A percentile compares a stretch with the other conserved stretches of the same genome.
phyloP scores from a whole-genome alignment of 2,888 invertebrate species.

The Helleia helle region DNA sequence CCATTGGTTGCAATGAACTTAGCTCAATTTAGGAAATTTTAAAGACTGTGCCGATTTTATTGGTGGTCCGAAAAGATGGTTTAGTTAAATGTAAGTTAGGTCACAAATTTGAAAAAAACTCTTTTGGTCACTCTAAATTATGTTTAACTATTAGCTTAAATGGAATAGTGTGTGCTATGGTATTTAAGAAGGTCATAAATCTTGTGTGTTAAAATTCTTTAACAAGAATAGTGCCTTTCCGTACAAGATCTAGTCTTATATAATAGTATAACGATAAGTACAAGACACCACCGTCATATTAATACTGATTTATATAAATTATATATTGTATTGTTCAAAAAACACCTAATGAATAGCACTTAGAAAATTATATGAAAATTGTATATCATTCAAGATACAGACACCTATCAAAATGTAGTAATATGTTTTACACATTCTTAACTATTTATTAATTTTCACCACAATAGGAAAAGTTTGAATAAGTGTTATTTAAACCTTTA shows the following conservation, averaged over 20 bases:
- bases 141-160: constrained; percentile 8
- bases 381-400: neutral
- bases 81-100: neutral
- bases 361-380: neutral
- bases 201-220: constrained; percentile 24
- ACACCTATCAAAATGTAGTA: constrained; percentile 1
- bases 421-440: neutral
- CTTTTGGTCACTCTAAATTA: constrained; percentile 5
- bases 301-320: neutral
- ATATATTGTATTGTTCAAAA: neutral
- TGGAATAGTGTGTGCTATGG: constrained; percentile 2
- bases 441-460: neutral
- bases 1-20: neutral
- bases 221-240: constrained; percentile 68
- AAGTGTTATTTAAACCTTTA: constrained; percentile 4
- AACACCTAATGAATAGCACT: constrained; percentile 4
- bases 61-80: constrained; percentile 1
- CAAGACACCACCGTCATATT: neutral
- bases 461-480: constrained; percentile 4
- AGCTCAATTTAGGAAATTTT: constrained; percentile 29
- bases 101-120: neutral
- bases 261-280: neutral
- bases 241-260: constrained; percentile 3
- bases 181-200: constrained; percentile 1
- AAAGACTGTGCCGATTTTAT: constrained; percentile 36